Evolutionary conservation across 30 jellyfish, hydroid and myxozoan species (phyloP), one percentile per base, ranked within the genome.

Genomic region (Clytia hemisphaerica): DNA sequence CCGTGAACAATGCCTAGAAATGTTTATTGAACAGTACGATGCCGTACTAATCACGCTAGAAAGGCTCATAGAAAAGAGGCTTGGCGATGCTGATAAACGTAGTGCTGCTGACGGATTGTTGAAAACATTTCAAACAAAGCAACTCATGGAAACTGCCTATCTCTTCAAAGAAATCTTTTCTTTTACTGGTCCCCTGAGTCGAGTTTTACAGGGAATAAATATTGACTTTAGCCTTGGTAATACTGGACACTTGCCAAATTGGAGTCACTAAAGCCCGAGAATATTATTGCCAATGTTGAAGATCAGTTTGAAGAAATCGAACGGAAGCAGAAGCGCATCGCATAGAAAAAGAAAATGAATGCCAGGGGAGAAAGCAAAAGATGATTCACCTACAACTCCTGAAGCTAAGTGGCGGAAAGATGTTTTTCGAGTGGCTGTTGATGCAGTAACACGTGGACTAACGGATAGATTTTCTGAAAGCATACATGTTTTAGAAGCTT

Each of bases 181-280:
- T 48, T 48, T 70, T 32, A 48, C 82, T 33, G 82, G 72, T 70
- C 82, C 82, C 34, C 82, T 70, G 18, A 48, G 82, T 72, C 73
- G 72, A 30, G 37, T 48, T 60, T 28, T 70, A 58, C 82, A 70
- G 24, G 53, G 74, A 32, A 50, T 49, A 4, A 70, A 70, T 70
- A 72, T 70, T n/a, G 82, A 70, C 53, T 70, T 49, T 48, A 64
- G 60, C n/a, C n/a, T n/a, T n/a, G n/a, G n/a, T n/a, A n/a, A n/a
- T n/a, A n/a, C n/a, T n/a, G n/a, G n/a, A n/a, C n/a, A n/a, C n/a
- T n/a, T n/a, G n/a, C n/a, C n/a, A n/a, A n/a, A n/a, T n/a, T n/a
- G n/a, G n/a, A n/a, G n/a, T n/a, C n/a, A n/a, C n/a, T n/a, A 68
- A 31, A 68, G 80, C 80, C 80, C 14, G 80, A 68, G 55, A 68